Percentiles rank a stretch among this genome's conserved stretches.
phyloP scores from a whole-genome alignment of 1,140 invertebrate species.

The Atopsyche davidsoni region DNA sequence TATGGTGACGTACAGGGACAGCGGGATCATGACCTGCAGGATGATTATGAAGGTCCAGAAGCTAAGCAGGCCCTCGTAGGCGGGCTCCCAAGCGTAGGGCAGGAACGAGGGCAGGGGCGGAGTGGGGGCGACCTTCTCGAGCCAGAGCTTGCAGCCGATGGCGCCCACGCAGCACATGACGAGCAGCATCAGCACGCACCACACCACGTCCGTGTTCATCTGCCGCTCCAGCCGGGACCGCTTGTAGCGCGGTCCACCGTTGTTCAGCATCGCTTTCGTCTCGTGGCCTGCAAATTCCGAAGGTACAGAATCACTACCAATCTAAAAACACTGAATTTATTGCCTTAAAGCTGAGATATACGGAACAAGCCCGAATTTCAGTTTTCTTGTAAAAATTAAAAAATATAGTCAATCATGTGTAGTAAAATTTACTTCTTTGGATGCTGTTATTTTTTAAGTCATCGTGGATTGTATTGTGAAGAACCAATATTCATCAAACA shows the following conservation, averaged over 20 bases:
- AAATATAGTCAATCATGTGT: no score
- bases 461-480: no score
- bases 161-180: slow-evolving; percentile 88
- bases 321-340: no score
- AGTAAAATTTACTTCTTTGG: no score
- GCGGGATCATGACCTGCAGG: slow-evolving; percentile 94
- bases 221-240: slow-evolving; percentile 84
- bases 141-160: slow-evolving; percentile 82
- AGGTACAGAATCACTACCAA: no score
- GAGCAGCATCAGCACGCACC: slow-evolving; percentile 91
- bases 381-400: no score
- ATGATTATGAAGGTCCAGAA: slow-evolving; percentile 96
- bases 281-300: slow-evolving; percentile 69
- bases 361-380: no score
- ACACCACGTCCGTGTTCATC: slow-evolving; percentile 95
- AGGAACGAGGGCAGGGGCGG: slow-evolving; percentile 59
- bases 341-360: no score
- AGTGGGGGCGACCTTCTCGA: slow-evolving; percentile 51
- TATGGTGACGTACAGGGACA: slow-evolving; percentile 94
- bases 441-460: no score
- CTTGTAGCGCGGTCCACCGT: slow-evolving; percentile 93
- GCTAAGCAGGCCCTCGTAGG: slow-evolving; percentile 77
- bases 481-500: no score
- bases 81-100: slow-evolving; percentile 49
- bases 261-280: slow-evolving; percentile 97